Percentiles rank a stretch among this genome's conserved stretches.
Conservation (phyloP, 1,140 invertebrate genomes). For the Hypsibius dujardini region DNA sequence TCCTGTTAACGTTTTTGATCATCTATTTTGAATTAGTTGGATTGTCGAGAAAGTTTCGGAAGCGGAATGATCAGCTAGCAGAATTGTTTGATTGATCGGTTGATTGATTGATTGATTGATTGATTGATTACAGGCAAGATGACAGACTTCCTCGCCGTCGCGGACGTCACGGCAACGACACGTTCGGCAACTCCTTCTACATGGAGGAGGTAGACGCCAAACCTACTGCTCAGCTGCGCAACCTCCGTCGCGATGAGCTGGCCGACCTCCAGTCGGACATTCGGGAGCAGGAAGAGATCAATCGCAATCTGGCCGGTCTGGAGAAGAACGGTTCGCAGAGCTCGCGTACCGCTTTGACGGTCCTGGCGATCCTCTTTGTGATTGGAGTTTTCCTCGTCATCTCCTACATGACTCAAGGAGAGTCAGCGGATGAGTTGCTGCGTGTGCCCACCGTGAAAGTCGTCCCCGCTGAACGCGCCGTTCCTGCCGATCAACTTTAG, state of each 20-base stretch:
- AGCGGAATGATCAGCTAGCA: too few relatives aligned
- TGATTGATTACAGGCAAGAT: too few relatives aligned
- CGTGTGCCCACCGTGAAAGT: not conserved
- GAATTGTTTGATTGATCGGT: too few relatives aligned
- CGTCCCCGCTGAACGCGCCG: not conserved
- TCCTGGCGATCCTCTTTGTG: conserved; percentile 6
- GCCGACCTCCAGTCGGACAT: not conserved
- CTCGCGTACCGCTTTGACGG: not conserved
- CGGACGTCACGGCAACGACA: conserved; percentile 1
- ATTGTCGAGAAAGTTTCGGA: too few relatives aligned
- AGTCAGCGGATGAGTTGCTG: not conserved
- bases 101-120: too few relatives aligned
- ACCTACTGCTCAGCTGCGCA: not conserved
- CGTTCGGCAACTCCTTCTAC: conserved; percentile 15
- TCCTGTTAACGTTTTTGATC: too few relatives aligned
- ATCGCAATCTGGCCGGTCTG: not conserved
- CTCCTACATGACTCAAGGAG: not conserved
- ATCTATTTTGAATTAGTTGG: too few relatives aligned
- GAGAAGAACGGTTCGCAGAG: not conserved
- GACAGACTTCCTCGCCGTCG: not conserved
- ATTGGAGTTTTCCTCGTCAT: conserved; percentile 13
- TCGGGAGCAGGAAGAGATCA: not conserved
- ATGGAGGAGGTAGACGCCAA: conserved; percentile 8
- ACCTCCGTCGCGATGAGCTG: not conserved
- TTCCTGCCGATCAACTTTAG: not conserved